A percentile compares a stretch with the other conserved stretches of the same genome.
Conservation (phyloP, 2,888 invertebrate species). For the Drosophila paranaensis region DNA sequence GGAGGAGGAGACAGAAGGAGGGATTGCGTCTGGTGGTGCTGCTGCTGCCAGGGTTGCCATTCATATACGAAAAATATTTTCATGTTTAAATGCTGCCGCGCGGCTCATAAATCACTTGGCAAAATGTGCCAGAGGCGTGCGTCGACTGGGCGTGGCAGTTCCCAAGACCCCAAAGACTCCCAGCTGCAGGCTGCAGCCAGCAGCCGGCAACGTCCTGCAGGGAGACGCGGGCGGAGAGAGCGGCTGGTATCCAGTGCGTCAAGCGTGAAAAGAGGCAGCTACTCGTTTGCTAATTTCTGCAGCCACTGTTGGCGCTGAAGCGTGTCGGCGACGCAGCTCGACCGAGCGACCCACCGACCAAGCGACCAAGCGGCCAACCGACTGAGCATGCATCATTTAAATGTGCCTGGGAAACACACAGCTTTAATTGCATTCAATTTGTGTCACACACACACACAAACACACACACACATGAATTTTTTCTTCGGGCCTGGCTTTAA, state of each 20-base stretch:
- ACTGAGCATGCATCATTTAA: constrained; percentile 69
- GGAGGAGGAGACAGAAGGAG: not conserved
- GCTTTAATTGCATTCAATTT: constrained; percentile 78
- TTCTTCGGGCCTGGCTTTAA: constrained; percentile 22
- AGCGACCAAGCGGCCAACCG: not conserved
- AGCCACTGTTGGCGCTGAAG: constrained; percentile 62
- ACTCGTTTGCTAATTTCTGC: constrained; percentile 62
- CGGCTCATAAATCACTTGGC: constrained; percentile 77
- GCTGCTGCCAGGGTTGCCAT: constrained; percentile 25
- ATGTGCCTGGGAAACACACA: constrained; percentile 43
- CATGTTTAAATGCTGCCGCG: constrained; percentile 75
- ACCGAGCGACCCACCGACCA: not conserved
- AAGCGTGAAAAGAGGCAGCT: constrained; percentile 56
- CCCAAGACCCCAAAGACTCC: constrained; percentile 22
- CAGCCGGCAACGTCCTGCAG: not conserved
- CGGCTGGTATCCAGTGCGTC: constrained; percentile 35
- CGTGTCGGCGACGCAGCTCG: constrained; percentile 40
- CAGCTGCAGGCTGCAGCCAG: not conserved
- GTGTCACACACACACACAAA: constrained; percentile 51
- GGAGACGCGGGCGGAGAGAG: no score
- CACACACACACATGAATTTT: not conserved
- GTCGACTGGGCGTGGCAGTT: constrained; percentile 1
- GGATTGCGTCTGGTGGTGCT: not conserved
- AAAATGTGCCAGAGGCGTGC: constrained; percentile 56
- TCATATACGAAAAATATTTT: constrained; percentile 68